A percentile compares a stretch with the other conserved stretches of the same genome.
Evolutionary conservation across 2,113 vertebrate species (phyloP).

Genomic region (Geothlypis trichas): DNA sequence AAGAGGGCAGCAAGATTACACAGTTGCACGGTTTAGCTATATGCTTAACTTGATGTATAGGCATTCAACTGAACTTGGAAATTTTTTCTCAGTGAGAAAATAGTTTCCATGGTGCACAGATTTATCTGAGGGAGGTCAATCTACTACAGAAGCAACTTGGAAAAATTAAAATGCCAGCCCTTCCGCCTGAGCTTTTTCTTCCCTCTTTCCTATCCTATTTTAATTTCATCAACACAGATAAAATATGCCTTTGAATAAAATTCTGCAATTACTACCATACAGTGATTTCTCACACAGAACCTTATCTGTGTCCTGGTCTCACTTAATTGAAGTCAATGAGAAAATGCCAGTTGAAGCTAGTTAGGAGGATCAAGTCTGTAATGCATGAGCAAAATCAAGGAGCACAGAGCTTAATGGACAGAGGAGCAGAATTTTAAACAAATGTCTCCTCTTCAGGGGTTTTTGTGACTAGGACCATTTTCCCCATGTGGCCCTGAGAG

Average conservation of each 20-base stretch:
- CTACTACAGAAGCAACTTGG: background rate
- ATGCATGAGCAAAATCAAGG: background rate
- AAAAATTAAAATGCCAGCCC: constrained; percentile 31
- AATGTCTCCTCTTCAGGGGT: background rate
- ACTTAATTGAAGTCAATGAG: constrained; percentile 37
- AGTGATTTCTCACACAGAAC: constrained; percentile 9
- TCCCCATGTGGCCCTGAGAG: background rate
- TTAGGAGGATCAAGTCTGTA: background rate
- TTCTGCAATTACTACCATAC: constrained; percentile 16
- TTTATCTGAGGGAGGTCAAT: constrained; percentile 65
- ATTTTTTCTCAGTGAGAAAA: constrained; percentile 60
- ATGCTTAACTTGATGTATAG: constrained; percentile 55
- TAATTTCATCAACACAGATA: constrained; percentile 50
- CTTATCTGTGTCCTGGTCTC: constrained; percentile 10
- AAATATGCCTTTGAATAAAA: constrained; percentile 58
- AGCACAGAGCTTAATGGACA: background rate
- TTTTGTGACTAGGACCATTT: background rate
- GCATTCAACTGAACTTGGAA: constrained; percentile 47
- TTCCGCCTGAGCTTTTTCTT: constrained; percentile 11
- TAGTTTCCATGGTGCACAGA: constrained; percentile 61
- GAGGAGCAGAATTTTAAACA: background rate
- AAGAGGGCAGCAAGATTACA: constrained; percentile 58
- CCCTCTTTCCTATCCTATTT: constrained; percentile 8
- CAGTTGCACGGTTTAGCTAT: constrained; percentile 46
- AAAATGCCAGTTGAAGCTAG: constrained; percentile 25